Evolutionary conservation across 1,140 invertebrate genomes (phyloP), one percentile per base, ranked within the genome.

Genomic region (Drosophila suzukii): DNA sequence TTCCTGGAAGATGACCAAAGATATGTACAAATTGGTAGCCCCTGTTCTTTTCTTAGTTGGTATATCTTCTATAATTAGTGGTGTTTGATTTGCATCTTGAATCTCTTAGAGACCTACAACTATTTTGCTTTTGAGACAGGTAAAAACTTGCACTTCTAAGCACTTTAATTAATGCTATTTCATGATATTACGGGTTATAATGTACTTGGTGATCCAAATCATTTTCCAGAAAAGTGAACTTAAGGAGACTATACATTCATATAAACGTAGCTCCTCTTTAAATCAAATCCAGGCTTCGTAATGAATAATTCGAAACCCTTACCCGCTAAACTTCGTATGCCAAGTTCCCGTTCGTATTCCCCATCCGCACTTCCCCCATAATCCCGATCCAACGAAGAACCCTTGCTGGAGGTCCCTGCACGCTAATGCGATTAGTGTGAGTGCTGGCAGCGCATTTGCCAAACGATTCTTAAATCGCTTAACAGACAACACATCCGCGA

Each of bases 351-450:
- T 41, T 41, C n/a, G n/a, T n/a, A 43, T 43, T 20, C 17, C 1
- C 43, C 43, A 44, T 17, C 43, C 17, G 17, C 15, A 17, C 43
- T 11, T n/a, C 8, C 12, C 38, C 17, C 8, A 8, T 5, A 27
- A 6, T 30, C 49, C 27, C 10, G n/a, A 7, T n/a, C 3, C 58
- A 7, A 38, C 8, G 5, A 11, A 6, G 11, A 17, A 7, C 3
- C 20, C 4, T 12, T 7, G 4, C 27, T 27, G 27, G 27, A 27
- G 27, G 27, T 27, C 27, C 27, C 27, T 27, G 27, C 30, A 53
- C 15, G 49, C 39, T 63, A 60, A 79, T 71, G 61, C 75, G 75
- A 84, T 82, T 78, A 82, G 58, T 68, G 36, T 34, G 41, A 60
- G 61, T 71, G 44, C 56, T 75, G 58, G 12, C 49, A 72, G 53